phyloP scores from a whole-genome alignment of 1,140 invertebrate species.

The Anagrus nilaparvatae region DNA sequence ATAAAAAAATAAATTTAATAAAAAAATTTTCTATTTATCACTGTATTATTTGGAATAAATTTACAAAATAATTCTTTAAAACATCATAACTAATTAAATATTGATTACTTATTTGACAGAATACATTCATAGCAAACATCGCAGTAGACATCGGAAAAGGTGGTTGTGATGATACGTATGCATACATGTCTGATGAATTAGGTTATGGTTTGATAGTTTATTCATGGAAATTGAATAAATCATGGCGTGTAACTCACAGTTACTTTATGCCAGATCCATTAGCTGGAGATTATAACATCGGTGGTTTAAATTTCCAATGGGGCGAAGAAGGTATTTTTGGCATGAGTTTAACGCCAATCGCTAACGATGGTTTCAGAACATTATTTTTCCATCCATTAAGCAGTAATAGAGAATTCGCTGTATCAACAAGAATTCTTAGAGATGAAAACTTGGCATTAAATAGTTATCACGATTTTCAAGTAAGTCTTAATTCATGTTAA shows the following conservation, averaged over 20 bases:
- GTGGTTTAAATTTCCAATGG: slow-evolving; percentile 74
- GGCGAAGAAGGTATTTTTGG: slow-evolving; percentile 71
- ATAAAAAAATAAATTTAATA: too few relatives aligned
- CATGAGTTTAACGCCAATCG: slow-evolving; percentile 56
- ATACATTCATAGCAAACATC: slow-evolving; percentile 74
- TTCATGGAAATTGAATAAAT: slow-evolving; percentile 61
- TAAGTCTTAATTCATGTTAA: too few relatives aligned
- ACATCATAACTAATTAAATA: neutral
- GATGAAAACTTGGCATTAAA: slow-evolving; percentile 53
- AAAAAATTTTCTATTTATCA: too few relatives aligned
- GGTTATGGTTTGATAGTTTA: slow-evolving; percentile 71
- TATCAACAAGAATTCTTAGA: slow-evolving; percentile 60
- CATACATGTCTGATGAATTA: slow-evolving; percentile 72
- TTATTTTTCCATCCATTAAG: slow-evolving; percentile 69
- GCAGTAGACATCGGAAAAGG: slow-evolving; percentile 61
- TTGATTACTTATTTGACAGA: slow-evolving; percentile 20
- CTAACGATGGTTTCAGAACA: slow-evolving; percentile 53
- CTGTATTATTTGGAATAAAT: too few relatives aligned
- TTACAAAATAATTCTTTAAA: too few relatives aligned
- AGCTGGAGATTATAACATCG: slow-evolving; percentile 65
- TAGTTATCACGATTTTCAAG: slow-evolving; percentile 62
- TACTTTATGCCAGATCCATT: slow-evolving; percentile 72
- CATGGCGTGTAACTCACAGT: slow-evolving; percentile 65
- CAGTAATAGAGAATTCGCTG: slow-evolving; percentile 64
- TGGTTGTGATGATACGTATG: slow-evolving; percentile 63